Base-by-base conservation (phyloP, 2,888 invertebrate species). In the Vanessa cardui region DNA sequence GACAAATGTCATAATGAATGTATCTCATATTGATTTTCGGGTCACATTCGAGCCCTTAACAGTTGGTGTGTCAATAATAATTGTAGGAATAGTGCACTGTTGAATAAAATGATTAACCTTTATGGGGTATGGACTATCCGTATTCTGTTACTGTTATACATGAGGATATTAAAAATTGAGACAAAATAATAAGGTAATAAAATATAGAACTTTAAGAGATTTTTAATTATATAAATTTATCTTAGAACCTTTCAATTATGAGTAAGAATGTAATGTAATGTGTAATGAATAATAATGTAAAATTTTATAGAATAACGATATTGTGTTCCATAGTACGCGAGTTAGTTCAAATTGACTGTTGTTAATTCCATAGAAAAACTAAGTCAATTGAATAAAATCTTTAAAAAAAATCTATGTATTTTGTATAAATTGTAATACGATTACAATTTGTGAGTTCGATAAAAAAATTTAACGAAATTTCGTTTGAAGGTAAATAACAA, bases 51-150 rank as follows among this genome's bases (percentile, higher is more conserved):
- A 73, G 82, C 87, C 88, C 87, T 76, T 78, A 82, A 85, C 90
- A 90, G 86, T 90, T 90, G 89, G 88, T 82, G 76, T 85, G 88
- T 90, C 90, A 90, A 89, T 90, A 91, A 89, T 90, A 89, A 90
- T 88, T 85, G 87, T 89, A 89, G 65, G 56, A 72, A 91, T 86
- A 74, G 86, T 86, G 90, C 85, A 90, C 86, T 85, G 88, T 86
- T 89, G 89, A 89, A 91, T 92, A 86, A 90, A 91, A 91, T 90
- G 89, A 92, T 92, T 91, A 92, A 90, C 89, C 89, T 86, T 77
- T 81, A 80, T 78, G 78, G 79, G 80, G 73, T 80, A 78, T 77
- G 76, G 74, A 72, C 72, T 75, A 76, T 78, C 75, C 73, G 80
- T 77, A 49, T 52, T 49, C 54, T 21, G 49, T 56, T 60, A 61